Evolutionary conservation across 2,888 invertebrate genomes (phyloP).

Genomic region (Caenorhabditis japonica): DNA sequence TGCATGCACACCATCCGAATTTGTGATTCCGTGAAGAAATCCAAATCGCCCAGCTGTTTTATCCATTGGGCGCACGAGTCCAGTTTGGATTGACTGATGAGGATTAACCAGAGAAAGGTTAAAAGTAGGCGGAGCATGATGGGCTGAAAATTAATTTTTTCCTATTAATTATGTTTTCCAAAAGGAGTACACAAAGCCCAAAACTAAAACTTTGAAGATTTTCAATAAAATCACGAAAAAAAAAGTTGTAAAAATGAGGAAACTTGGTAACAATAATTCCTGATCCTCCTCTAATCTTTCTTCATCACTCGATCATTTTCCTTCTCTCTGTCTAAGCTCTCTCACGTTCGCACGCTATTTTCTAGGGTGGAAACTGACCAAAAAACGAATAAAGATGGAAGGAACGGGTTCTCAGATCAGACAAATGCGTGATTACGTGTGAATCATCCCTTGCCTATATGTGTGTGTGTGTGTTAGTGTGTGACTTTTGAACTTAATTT

Average conservation of each 20-base stretch:
- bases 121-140: constrained; percentile 43
- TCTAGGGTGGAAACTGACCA: constrained; percentile 36
- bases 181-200: no score
- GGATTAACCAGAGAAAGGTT: constrained; percentile 54
- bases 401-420: constrained; percentile 35
- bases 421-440: constrained; percentile 17
- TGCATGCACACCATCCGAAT: constrained; percentile 67
- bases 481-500: no score
- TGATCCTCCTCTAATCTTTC: constrained; percentile 4
- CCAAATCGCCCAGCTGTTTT: constrained; percentile 35
- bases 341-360: constrained; percentile 12
- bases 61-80: constrained; percentile 49
- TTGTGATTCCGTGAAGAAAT: constrained; percentile 48
- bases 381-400: no score
- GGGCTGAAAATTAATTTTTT: constrained; percentile 7
- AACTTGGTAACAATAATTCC: constrained; percentile 33
- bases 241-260: constrained; percentile 3
- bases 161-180: not conserved
- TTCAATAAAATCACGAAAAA: constrained; percentile 16
- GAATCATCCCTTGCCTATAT: no score
- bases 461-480: no score
- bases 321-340: constrained; percentile 11
- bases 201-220: no score
- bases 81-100: constrained; percentile 40
- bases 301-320: constrained; percentile 28